Evolutionary conservation across 2,797 vertebrate species (phyloP).

Genomic region (Sparus aurata): DNA sequence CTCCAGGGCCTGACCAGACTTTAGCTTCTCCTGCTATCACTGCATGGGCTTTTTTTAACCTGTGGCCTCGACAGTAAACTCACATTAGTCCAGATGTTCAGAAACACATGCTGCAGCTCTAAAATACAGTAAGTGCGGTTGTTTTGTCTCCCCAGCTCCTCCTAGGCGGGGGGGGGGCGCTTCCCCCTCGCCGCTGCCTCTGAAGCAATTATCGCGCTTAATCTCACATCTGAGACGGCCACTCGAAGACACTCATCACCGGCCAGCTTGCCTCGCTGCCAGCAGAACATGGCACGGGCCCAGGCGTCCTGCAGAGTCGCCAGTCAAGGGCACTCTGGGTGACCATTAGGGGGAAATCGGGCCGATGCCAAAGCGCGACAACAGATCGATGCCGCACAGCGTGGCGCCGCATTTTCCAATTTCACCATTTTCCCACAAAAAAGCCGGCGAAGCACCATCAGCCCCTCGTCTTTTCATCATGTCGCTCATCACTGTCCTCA

Average conservation of each 20-base stretch:
- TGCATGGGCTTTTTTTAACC: conserved; percentile 61
- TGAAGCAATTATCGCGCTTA: conserved; percentile 80
- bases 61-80: conserved; percentile 58
- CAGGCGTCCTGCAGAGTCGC: conserved; percentile 68
- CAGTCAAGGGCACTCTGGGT: conserved; percentile 77
- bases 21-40: conserved; percentile 54
- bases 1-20: conserved; percentile 37
- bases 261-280: conserved; percentile 58
- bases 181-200: conserved; percentile 69
- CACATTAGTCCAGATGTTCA: conserved; percentile 62
- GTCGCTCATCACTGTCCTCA: conserved; percentile 12
- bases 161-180: conserved; percentile 53
- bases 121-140: conserved; percentile 61
- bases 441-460: not conserved
- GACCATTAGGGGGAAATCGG: conserved; percentile 74
- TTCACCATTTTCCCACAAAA: not conserved
- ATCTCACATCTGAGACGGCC: conserved; percentile 69
- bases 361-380: conserved; percentile 60
- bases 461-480: conserved; percentile 13
- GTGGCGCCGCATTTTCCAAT: conserved; percentile 31
- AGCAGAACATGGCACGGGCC: conserved; percentile 68
- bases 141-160: conserved; percentile 64
- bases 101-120: conserved; percentile 28
- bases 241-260: conserved; percentile 58
- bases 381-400: conserved; percentile 61